These are phyloP conservation scores for Copidosoma floridanum DNA, from an alignment of 1,140 invertebrate genomes.

Conservation along the genomic window DNA sequence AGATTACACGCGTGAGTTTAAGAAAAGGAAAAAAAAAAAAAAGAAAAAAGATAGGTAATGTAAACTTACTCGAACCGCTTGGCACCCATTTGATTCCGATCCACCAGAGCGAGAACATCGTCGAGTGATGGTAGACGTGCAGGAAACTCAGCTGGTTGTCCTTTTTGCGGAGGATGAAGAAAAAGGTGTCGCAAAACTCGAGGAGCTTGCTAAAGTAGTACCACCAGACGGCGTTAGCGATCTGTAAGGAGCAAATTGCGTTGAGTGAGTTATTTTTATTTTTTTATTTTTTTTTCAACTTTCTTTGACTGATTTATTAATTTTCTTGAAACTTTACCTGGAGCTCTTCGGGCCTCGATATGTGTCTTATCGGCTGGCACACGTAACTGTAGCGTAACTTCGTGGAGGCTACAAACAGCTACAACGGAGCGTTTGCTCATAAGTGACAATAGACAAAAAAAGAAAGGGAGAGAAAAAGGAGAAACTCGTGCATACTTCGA, in stretches of 20 bases:
- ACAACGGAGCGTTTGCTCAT: too few species aligned
- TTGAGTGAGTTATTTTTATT: too few species aligned
- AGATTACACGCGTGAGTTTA: too few species aligned
- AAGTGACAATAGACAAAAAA: too few species aligned
- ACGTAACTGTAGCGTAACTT: constrained; percentile 82
- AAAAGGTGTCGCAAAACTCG: constrained; percentile 91
- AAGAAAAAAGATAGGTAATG: too few species aligned
- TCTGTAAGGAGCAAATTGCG: constrained; percentile 69
- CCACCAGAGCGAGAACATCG: constrained; percentile 93
- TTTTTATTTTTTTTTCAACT: constrained; percentile 3
- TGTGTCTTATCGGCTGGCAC: constrained; percentile 84
- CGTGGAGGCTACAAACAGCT: constrained; percentile 73
- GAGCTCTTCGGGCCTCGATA: constrained; percentile 78
- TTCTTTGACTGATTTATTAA: too few species aligned
- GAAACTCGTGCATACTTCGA: constrained; percentile 63
- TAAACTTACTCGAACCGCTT: constrained; percentile 83
- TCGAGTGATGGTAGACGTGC: constrained; percentile 90
- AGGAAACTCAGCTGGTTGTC: constrained; percentile 84
- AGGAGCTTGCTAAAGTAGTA: constrained; percentile 94
- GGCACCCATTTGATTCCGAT: constrained; percentile 96
- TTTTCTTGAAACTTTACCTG: constrained; percentile 61
- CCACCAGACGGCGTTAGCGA: constrained; percentile 93
- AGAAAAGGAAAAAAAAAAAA: too few species aligned
- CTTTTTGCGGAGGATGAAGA: constrained; percentile 88
- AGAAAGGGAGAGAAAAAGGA: not conserved